Evolutionary conservation across 2,888 invertebrate genomes (phyloP).

Genomic region (Cephus sareptanus): DNA sequence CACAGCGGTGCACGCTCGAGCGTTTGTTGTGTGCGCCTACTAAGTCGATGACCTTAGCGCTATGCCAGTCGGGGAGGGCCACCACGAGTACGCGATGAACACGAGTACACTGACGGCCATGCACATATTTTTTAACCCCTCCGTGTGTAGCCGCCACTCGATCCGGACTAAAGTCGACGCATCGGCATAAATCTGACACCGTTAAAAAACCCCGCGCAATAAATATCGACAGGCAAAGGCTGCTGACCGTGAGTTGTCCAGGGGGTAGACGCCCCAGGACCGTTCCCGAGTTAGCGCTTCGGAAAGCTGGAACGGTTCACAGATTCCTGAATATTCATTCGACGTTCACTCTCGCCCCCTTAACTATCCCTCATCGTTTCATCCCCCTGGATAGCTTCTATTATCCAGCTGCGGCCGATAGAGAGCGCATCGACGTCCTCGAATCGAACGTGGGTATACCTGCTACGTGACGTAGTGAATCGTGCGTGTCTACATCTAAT

Average conservation of each 20-base stretch:
- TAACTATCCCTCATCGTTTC: not conserved
- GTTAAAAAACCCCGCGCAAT: not conserved
- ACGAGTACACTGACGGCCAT: slow-evolving; percentile 13
- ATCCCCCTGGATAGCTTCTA: not conserved
- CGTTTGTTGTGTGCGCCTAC: slow-evolving; percentile 15
- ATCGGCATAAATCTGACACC: slow-evolving; percentile 7
- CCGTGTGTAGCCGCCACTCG: not conserved
- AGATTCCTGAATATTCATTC: not conserved
- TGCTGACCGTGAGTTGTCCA: not conserved
- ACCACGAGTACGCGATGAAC: slow-evolving; percentile 11
- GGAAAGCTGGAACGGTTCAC: not conserved
- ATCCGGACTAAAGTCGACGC: not conserved
- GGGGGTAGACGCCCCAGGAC: not conserved
- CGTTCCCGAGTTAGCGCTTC: not conserved
- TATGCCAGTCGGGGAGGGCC: slow-evolving; percentile 17
- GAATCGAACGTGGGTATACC: not conserved
- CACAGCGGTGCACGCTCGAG: slow-evolving; percentile 7
- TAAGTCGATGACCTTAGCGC: slow-evolving; percentile 25
- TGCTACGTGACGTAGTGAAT: not conserved
- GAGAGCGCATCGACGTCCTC: not conserved
- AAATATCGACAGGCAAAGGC: not conserved
- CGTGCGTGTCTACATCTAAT: not conserved
- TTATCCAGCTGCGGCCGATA: not conserved
- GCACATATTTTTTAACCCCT: slow-evolving; percentile 6
- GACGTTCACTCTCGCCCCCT: not conserved